Evolutionary conservation across 2,113 vertebrate species (phyloP), one percentile per base, ranked within the genome.

Genomic region (Myiozetetes cayanensis): DNA sequence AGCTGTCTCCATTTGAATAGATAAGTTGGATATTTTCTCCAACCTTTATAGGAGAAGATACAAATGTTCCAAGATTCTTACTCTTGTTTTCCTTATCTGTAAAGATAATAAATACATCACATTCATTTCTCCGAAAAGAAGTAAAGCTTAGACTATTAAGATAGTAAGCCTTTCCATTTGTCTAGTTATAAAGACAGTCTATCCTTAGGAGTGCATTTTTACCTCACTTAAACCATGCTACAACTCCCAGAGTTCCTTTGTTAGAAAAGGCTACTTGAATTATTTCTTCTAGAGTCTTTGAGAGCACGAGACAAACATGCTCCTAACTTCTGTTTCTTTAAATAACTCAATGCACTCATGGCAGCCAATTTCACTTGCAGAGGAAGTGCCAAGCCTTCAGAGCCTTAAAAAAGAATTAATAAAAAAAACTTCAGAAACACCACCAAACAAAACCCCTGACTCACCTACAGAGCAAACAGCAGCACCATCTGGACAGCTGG

Each of bases 391-490:
- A 90, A 88, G 35, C 15, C 21, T 86, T 50, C 39, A 68, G 47
- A 63, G 21, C 18, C n/a, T 90, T 24, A 23, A 49, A 68, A 33
- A 44, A 5, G 8, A 65, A 22, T 10, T 12, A 74, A 50, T 7
- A 4, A 35, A 75, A 55, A 73, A 18, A 44, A 2, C 3, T 14
- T n/a, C 52, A 81, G 14, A 37, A 63, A 28, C 5, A 52, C 6
- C 25, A 67, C 12, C 4, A 61, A n/a, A 11, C 17, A 53, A 66
- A 33, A 22, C 3, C 18, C 31, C 28, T 7, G 14, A 97, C 99
- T 98, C 95, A 99, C 99, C 99, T 27, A 99, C 97, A 30, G 98
- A 97, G n/a, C 99, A 99, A 94, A 98, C 22, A 8, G 99, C 98
- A 17, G 99, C 98, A 4, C 96, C 97, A 46, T 98, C 96, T 1